Evolutionary conservation across 2,113 vertebrate species (phyloP).

Genomic region (Neomonachus schauinslandi): DNA sequence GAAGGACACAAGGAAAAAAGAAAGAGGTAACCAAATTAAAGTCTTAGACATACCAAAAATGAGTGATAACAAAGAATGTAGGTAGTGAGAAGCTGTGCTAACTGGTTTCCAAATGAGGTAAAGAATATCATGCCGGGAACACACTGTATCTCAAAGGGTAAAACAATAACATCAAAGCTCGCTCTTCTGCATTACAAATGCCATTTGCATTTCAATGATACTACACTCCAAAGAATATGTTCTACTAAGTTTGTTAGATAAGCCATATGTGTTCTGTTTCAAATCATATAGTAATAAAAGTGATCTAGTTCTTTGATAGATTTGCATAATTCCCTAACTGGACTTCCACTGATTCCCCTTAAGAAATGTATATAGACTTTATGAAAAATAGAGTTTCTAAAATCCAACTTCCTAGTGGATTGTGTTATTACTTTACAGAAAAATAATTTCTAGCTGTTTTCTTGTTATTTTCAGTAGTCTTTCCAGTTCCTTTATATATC

Average conservation of each 20-base stretch:
- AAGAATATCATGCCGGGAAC: background rate
- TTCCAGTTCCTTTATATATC: constrained; percentile 48
- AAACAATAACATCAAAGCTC: background rate
- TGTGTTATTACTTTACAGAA: constrained; percentile 62
- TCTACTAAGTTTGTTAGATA: constrained; percentile 58
- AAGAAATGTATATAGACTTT: constrained; percentile 47
- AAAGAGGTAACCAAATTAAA: background rate
- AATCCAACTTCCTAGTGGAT: constrained; percentile 37
- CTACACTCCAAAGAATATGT: constrained; percentile 13
- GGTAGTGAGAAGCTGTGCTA: background rate
- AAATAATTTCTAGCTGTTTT: constrained; percentile 66
- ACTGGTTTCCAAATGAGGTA: constrained; percentile 35
- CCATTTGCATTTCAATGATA: constrained; percentile 56
- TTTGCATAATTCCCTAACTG: constrained; percentile 73
- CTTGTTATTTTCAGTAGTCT: constrained; percentile 25
- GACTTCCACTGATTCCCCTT: constrained; percentile 55
- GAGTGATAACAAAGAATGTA: background rate
- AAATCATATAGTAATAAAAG: constrained; percentile 73
- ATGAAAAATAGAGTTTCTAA: constrained; percentile 61
- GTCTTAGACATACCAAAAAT: background rate
- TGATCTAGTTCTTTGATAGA: constrained; percentile 51
- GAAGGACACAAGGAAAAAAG: background rate
- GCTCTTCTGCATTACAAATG: constrained; percentile 21
- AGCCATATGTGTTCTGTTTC: constrained; percentile 50
- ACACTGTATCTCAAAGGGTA: background rate